These are phyloP conservation scores for Phortica okadai DNA, from an alignment of 2,888 invertebrate species.

Conservation along the genomic window DNA sequence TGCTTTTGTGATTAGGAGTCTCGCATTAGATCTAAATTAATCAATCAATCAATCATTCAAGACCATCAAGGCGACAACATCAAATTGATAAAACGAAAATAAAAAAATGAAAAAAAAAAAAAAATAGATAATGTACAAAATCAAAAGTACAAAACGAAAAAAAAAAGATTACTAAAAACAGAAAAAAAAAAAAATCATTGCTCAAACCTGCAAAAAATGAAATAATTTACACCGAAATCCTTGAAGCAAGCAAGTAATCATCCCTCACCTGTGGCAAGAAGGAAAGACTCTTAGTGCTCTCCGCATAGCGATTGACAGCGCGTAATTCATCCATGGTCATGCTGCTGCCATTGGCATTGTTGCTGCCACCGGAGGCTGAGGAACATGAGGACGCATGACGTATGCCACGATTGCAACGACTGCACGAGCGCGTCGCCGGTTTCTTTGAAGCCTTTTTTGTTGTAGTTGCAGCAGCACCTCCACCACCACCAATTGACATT, in stretches of 20 bases:
- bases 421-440: conserved; percentile 60
- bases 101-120: background rate
- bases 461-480: conserved; percentile 43
- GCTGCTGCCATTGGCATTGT: conserved; percentile 73
- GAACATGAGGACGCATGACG: conserved; percentile 80
- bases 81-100: background rate
- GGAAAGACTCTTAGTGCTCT: conserved; percentile 93
- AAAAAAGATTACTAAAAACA: conserved; percentile 15
- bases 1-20: background rate
- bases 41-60: background rate
- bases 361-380: conserved; percentile 77
- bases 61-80: background rate
- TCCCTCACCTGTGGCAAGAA: conserved; percentile 91
- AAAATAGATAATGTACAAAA: background rate
- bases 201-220: conserved; percentile 54
- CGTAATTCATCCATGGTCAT: conserved; percentile 90
- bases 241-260: conserved; percentile 75
- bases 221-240: conserved; percentile 73
- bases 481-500: conserved; percentile 1
- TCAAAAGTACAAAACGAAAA: background rate
- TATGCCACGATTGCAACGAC: conserved; percentile 74
- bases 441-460: conserved; percentile 37
- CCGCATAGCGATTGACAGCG: conserved; percentile 92
- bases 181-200: conserved; percentile 35
- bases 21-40: background rate